Evolutionary conservation across 2,888 invertebrate genomes (phyloP), one percentile per base, ranked within the genome.

Genomic region (Criorhina ranunculi): DNA sequence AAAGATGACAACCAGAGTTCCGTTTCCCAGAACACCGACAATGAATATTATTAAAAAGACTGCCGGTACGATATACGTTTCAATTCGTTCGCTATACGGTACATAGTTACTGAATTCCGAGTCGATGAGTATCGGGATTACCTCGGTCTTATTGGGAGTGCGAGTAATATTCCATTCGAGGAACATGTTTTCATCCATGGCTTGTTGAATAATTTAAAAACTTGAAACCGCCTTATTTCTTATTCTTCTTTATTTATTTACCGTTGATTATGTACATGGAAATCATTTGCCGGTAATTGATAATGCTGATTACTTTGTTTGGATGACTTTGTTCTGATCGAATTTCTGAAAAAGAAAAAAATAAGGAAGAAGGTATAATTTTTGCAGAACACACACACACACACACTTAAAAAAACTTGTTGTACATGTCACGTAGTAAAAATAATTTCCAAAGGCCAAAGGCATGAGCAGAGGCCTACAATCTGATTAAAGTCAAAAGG

Each of bases 21-120:
- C 97, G 90, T 98, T 98, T 55, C 98, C 98, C 5, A 97, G 93
- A 0, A 98, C 96, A 2, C 98, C 98, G 60, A 97, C 95, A 33
- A 98, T 93, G 90, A 98, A 97, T 87, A 98, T 97, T 60, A 97
- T 92, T 8, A 95, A 95, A 90, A 98, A 98, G n/a, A 98, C 92
- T 0, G 96, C 92, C 0, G 97, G 97, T 1, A 98, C 96, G 73
- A 97, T 95, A 91, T 97, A 96, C 0, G 97, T 97, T 92, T 97
- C 97, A 0, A 95, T 95, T 11, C 97, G 93, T 87, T 95, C 93
- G 78, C 93, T 91, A 89, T 96, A 96, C 0, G 96, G 96, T 86
- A 94, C 93, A 92, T 94, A 66, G 15, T 72, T 66, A 11, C 49
- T 75, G 12, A 51, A 29, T 11, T 85, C 83, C 1, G 79, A 60